These are phyloP conservation scores for Zaprionus lachaisei DNA, from an alignment of 1,140 invertebrate species.

Conservation along the genomic window DNA sequence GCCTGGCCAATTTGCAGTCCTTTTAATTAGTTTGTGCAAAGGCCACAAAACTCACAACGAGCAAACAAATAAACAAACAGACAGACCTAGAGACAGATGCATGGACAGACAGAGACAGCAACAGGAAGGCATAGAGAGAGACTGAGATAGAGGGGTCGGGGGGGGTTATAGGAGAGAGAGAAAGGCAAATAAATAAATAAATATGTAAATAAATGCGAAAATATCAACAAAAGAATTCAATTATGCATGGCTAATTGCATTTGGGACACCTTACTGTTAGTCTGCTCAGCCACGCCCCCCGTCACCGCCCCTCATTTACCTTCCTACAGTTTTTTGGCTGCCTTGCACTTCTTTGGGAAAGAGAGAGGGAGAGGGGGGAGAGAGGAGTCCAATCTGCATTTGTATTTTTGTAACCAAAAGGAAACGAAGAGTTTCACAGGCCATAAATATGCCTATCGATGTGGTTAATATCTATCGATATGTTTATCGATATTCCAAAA, in stretches of 20 bases:
- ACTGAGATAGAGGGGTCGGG: not conserved
- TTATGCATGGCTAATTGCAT: constrained; percentile 65
- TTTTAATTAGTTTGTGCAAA: constrained; percentile 76
- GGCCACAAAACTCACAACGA: constrained; percentile 20
- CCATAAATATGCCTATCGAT: not conserved
- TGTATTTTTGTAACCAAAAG: not conserved
- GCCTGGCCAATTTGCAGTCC: constrained; percentile 39
- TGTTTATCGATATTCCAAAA: not conserved
- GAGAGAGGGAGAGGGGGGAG: not conserved
- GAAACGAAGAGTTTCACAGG: not conserved
- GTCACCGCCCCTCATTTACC: not conserved
- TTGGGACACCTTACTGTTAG: constrained; percentile 21
- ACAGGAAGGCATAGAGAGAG: not conserved
- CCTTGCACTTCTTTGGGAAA: not conserved
- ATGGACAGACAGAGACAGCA: not conserved
- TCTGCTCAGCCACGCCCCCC: not conserved
- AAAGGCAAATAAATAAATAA: constrained; percentile 23
- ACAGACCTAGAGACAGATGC: not conserved
- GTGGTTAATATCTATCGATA: not conserved
- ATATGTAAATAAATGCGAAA: constrained; percentile 35
- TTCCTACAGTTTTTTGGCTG: not conserved
- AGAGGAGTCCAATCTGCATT: not conserved
- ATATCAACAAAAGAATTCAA: constrained; percentile 59
- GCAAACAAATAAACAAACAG: constrained; percentile 5
- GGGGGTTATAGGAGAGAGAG: not conserved